Percentiles rank a stretch among this genome's conserved stretches.
These are phyloP conservation scores for Dryobotodes eremita DNA, from an alignment of 2,888 invertebrate genomes.

Conservation along the genomic window DNA sequence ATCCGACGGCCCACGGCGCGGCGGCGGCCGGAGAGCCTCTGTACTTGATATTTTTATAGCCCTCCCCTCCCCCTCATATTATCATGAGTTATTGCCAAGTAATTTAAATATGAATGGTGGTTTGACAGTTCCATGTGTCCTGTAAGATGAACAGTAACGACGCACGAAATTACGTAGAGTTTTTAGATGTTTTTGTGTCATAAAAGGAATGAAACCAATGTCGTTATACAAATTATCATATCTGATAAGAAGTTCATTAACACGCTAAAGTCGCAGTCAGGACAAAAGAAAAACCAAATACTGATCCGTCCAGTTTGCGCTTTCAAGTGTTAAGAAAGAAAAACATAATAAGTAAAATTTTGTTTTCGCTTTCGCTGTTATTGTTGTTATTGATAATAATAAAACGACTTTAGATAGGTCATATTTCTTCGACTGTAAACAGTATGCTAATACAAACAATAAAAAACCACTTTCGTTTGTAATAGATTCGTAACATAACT, in stretches of 20 bases:
- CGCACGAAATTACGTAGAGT: slow-evolving; percentile 14
- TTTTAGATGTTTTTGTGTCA: neutral
- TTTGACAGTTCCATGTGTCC: slow-evolving; percentile 83
- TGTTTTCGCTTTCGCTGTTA: slow-evolving; percentile 10
- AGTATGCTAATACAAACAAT: slow-evolving; percentile 29
- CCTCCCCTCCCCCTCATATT: slow-evolving; percentile 76
- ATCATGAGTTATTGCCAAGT: slow-evolving; percentile 86
- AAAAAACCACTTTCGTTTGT: neutral
- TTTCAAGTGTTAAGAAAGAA: slow-evolving; percentile 18
- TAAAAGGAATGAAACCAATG: neutral
- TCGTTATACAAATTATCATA: slow-evolving; percentile 21
- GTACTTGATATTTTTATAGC: slow-evolving; percentile 89
- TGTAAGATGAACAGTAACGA: slow-evolving; percentile 71
- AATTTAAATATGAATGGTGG: slow-evolving; percentile 87
- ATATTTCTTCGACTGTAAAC: slow-evolving; percentile 18
- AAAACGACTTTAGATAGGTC: neutral
- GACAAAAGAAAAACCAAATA: slow-evolving; percentile 25
- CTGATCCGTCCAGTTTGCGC: neutral
- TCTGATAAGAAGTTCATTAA: slow-evolving; percentile 34
- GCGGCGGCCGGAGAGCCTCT: slow-evolving; percentile 68
- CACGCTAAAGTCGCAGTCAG: slow-evolving; percentile 4
- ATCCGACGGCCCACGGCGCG: slow-evolving; percentile 69
- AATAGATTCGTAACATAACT: neutral
- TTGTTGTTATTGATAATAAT: slow-evolving; percentile 6
- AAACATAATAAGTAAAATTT: slow-evolving; percentile 9